A percentile compares a stretch with the other conserved stretches of the same genome.
These are phyloP conservation scores for Hydroisotoma schaefferi DNA, from an alignment of 2,888 invertebrate genomes.

Conservation along the genomic window DNA sequence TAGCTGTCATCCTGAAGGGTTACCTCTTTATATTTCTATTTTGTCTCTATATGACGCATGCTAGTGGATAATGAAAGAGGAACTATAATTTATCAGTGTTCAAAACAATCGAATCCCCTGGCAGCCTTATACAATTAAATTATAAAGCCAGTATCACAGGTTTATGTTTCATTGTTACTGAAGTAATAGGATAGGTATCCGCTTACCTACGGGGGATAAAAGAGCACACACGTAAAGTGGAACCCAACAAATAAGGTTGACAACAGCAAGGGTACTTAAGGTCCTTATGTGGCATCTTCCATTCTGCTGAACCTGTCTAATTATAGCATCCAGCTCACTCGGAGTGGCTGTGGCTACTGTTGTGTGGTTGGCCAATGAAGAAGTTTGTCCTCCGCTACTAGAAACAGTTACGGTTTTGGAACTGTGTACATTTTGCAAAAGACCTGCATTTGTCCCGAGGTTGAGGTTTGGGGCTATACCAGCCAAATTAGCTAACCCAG, in stretches of 20 bases:
- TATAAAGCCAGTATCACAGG: too few relatives aligned
- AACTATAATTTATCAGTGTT: too few relatives aligned
- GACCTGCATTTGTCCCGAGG: not conserved
- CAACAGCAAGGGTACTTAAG: constrained; percentile 78
- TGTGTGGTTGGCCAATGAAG: constrained; percentile 27
- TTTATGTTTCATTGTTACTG: too few relatives aligned
- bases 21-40: too few relatives aligned
- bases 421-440: constrained; percentile 7
- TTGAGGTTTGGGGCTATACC: constrained; percentile 32
- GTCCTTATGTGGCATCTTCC: constrained; percentile 62
- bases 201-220: constrained; percentile 62
- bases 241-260: constrained; percentile 85
- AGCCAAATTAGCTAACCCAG: constrained; percentile 46
- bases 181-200: too few relatives aligned
- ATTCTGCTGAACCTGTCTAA: constrained; percentile 46
- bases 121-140: too few relatives aligned
- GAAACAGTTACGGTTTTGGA: constrained; percentile 24
- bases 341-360: constrained; percentile 32
- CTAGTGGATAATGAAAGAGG: too few relatives aligned
- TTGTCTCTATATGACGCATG: too few relatives aligned
- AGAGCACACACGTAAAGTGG: constrained; percentile 82
- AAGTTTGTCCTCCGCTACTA: constrained; percentile 36
- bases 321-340: constrained; percentile 45
- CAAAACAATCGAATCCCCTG: too few relatives aligned
- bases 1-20: too few relatives aligned